Evolutionary conservation across 2,113 vertebrate species (phyloP).

Genomic region (Megaceryle torquata): DNA sequence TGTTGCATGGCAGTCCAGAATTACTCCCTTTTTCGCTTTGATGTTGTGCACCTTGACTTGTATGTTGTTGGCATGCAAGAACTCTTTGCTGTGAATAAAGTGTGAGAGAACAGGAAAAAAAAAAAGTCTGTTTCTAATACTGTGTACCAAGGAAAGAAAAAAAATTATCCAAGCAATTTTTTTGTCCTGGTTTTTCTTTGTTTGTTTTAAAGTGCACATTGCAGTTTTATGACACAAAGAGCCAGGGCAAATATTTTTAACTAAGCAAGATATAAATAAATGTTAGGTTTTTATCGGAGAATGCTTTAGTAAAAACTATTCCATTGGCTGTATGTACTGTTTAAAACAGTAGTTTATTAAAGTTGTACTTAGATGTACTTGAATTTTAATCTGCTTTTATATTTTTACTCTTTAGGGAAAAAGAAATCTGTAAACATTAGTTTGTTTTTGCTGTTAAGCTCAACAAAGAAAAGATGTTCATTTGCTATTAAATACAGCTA

Average conservation of each 20-base stretch:
- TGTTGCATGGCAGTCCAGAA: neutral
- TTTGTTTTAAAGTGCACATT: neutral
- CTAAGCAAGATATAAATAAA: neutral
- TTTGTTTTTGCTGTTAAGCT: neutral
- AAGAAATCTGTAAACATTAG: neutral
- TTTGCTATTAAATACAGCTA: neutral
- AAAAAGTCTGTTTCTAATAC: neutral
- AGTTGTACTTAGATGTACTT: neutral
- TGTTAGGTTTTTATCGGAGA: neutral
- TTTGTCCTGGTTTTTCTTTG: neutral
- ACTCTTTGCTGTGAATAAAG: neutral
- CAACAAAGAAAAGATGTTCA: neutral
- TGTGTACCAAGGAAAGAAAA: neutral
- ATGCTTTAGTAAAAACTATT: neutral
- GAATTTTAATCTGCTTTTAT: neutral
- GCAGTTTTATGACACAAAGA: neutral
- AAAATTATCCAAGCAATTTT: neutral
- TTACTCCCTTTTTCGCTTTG: neutral
- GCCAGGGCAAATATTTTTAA: neutral
- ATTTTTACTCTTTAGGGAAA: neutral
- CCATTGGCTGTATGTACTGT: neutral
- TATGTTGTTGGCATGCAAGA: neutral
- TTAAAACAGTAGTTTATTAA: neutral
- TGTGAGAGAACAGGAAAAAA: no score
- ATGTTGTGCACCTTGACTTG: neutral